Evolutionary conservation across 2,113 vertebrate genomes (phyloP), one percentile per base, ranked within the genome.

Genomic region (Oreochromis niloticus): DNA sequence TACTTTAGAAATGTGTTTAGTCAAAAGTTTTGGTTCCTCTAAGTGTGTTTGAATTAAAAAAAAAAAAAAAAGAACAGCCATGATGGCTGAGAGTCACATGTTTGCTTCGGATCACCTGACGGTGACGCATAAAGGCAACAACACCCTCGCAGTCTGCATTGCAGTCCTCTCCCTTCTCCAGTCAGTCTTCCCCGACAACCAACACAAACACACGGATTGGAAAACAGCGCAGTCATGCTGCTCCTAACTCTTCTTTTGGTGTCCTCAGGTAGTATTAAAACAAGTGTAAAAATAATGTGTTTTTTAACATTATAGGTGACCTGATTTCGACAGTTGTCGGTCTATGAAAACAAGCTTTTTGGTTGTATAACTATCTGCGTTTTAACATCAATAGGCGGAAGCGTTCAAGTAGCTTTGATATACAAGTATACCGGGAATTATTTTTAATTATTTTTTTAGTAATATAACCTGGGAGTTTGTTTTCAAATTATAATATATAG

Each of bases 91-190:
- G 89, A 81, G 89, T 96, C 94, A 96, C 95, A 46, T 95, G 95
- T 71, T 54, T 95, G 95, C 57, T 54, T 46, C 5, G 12, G 52
- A 95, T 96, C 96, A 96, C 89, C 94, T 97, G 96, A 97, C 94
- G 0, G 41, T 73, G 83, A 91, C 27, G 22, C 86, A 94, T 94
- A 94, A 94, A 90, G 43, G 24, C 85, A 34, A 4, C 75, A 61
- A 34, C 89, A 41, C 32, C 30, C 19, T 2, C 13, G 0, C 3
- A 4, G 11, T 6, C 90, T 83, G 93, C 93, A 93, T 89, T 93
- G 94, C 94, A 91, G 87, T 48, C 2, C 7, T 22, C n/a, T 1
- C 12, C 6, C 5, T 6, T 1, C 36, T 2, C 3, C 3, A 4
- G 14, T 0, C 6, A 0, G 2, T 6, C 3, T 1, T 3, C 54